Evolutionary conservation across 2,113 vertebrate genomes (phyloP).

Genomic region (Laticauda colubrina): DNA sequence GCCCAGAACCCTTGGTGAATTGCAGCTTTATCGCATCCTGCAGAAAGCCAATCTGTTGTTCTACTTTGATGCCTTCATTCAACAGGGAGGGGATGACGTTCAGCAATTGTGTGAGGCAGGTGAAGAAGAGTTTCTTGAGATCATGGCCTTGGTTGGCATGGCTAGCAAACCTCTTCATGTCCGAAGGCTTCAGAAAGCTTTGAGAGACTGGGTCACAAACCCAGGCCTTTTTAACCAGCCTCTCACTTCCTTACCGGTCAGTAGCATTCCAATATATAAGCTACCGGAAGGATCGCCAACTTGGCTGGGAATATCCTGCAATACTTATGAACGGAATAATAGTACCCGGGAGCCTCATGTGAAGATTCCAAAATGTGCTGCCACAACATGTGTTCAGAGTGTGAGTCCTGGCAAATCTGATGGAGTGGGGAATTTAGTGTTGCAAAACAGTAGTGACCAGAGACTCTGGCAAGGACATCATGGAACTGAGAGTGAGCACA

Average conservation of each 20-base stretch:
- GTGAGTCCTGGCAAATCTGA: slow-evolving; percentile 74
- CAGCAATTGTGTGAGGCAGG: slow-evolving; percentile 98
- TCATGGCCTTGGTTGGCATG: slow-evolving; percentile 98
- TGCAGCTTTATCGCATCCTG: slow-evolving; percentile 95
- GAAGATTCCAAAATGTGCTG: slow-evolving; percentile 84
- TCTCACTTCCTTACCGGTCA: slow-evolving; percentile 91
- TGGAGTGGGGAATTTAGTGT: slow-evolving; percentile 70
- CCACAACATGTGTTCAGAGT: slow-evolving; percentile 78
- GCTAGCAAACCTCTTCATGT: slow-evolving; percentile 97
- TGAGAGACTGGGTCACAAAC: slow-evolving; percentile 98
- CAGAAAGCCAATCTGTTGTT: slow-evolving; percentile 94
- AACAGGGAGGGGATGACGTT: slow-evolving; percentile 97
- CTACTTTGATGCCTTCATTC: slow-evolving; percentile 98
- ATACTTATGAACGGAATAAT: slow-evolving; percentile 74
- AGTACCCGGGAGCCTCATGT: slow-evolving; percentile 77
- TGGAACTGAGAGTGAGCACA: slow-evolving; percentile 86
- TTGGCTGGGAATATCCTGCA: slow-evolving; percentile 77
- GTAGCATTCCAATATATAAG: slow-evolving; percentile 98
- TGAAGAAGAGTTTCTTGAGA: slow-evolving; percentile 97
- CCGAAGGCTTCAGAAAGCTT: slow-evolving; percentile 91
- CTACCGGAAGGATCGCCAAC: slow-evolving; percentile 86
- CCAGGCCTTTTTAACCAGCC: slow-evolving; percentile 96
- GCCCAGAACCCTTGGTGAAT: slow-evolving; percentile 94
- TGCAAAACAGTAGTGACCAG: slow-evolving; percentile 76
- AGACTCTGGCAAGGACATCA: slow-evolving; percentile 88